phyloP scores from a whole-genome alignment of 30 jellyfish, hydroid and myxozoan genomes.

The Chrysaora quinquecirrha region DNA sequence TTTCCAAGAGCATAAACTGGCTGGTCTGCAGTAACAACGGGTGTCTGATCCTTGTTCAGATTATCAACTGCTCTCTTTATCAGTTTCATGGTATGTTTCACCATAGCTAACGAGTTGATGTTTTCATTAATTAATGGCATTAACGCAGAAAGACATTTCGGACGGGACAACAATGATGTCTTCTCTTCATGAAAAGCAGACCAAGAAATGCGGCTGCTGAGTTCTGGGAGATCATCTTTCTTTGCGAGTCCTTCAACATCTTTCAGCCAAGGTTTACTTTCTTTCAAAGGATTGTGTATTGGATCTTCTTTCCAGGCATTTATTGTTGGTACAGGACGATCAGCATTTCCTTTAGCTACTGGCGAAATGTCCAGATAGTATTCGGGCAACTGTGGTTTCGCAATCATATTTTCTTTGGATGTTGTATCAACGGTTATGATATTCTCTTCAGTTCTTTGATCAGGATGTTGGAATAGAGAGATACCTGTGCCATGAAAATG shows the following conservation, averaged over 20 bases:
- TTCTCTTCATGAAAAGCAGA: not conserved
- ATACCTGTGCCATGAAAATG: constrained; percentile 27
- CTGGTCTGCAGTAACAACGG: not conserved
- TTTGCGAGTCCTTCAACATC: too few species aligned
- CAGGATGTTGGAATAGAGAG: constrained; percentile 29
- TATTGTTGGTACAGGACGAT: too few species aligned
- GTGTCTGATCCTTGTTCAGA: not conserved
- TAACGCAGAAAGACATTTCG: not conserved
- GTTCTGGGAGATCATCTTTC: not conserved
- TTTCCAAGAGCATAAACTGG: not conserved
- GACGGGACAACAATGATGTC: too few species aligned
- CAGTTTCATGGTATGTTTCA: not conserved
- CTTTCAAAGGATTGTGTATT: not conserved
- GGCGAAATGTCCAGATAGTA: not conserved
- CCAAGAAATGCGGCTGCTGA: not conserved
- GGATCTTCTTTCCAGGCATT: not conserved
- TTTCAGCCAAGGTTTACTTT: not conserved
- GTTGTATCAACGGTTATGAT: not conserved
- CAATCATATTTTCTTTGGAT: too few species aligned
- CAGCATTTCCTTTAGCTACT: not conserved
- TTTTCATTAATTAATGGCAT: not conserved
- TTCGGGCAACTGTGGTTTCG: not conserved
- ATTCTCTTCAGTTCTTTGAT: not conserved
- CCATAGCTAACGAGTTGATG: not conserved
- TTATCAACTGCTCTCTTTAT: not conserved